A percentile compares a stretch with the other conserved stretches of the same genome.
Conservation (phyloP, 2,797 vertebrate species). For the Eremophila alpestris region DNA sequence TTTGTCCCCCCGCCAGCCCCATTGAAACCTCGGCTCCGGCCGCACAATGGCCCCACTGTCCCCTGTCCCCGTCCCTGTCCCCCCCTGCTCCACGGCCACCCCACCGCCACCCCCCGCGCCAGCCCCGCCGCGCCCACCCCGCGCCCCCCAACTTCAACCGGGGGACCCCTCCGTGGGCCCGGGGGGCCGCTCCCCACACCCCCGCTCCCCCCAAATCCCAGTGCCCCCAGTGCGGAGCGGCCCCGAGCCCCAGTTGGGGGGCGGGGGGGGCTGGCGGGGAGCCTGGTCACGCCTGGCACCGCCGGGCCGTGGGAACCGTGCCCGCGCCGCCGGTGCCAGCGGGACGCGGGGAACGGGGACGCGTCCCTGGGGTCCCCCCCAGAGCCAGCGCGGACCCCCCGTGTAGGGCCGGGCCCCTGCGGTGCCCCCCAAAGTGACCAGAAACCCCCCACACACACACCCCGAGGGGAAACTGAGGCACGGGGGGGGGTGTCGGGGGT, state of each 20-base stretch:
- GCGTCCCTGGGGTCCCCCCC: not conserved
- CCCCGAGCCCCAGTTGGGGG: conserved; percentile 17
- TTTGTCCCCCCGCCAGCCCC: not conserved
- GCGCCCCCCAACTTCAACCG: not conserved
- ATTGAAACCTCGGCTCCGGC: not conserved
- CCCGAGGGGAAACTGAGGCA: not conserved
- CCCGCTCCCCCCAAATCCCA: not conserved
- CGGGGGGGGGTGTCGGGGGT: not conserved
- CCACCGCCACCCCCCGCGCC: not conserved
- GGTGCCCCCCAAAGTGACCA: not conserved
- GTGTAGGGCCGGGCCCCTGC: not conserved
- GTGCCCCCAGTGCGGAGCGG: not conserved
- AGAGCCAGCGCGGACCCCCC: not conserved
- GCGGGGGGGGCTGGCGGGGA: not conserved
- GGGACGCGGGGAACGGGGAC: not conserved
- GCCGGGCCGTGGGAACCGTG: not conserved
- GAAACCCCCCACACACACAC: too few species aligned
- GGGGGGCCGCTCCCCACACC: too few species aligned
- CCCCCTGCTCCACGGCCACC: too few species aligned
- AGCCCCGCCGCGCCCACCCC: not conserved
- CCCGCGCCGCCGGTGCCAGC: not conserved
- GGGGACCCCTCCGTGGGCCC: too few species aligned
- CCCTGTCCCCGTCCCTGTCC: not conserved
- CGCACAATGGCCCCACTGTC: not conserved
- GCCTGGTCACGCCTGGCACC: not conserved